Conservation (phyloP, 2,113 vertebrate genomes). For the Gobio gobio region DNA sequence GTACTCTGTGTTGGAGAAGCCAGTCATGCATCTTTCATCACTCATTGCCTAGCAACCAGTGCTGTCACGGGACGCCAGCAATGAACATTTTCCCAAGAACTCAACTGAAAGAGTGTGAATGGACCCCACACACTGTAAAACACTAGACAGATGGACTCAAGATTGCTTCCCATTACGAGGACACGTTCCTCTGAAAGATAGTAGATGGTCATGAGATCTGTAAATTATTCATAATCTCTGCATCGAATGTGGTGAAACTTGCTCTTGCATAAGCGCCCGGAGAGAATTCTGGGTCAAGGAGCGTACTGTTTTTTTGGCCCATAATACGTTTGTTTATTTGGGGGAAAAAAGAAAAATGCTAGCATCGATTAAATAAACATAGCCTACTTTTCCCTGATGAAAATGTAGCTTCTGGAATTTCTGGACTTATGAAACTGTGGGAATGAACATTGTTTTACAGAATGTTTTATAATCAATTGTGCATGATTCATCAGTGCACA, state of each 20-base stretch:
- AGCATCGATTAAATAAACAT: not conserved
- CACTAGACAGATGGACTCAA: not conserved
- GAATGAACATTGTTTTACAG: not conserved
- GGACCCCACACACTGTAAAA: not conserved
- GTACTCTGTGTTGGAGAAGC: not conserved
- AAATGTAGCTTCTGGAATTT: slow-evolving; percentile 3
- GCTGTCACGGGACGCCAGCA: not conserved
- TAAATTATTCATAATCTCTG: not conserved
- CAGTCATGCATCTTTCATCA: slow-evolving; percentile 17
- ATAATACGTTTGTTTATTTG: slow-evolving; percentile 27
- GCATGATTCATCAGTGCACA: not conserved
- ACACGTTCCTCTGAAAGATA: not conserved
- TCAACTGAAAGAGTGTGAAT: slow-evolving; percentile 8
- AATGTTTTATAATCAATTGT: not conserved
- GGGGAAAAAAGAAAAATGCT: not conserved
- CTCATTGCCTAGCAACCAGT: not conserved
- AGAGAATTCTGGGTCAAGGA: not conserved
- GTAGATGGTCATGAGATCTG: not conserved
- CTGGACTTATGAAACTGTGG: not conserved
- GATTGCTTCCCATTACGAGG: not conserved
- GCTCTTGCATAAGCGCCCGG: not conserved
- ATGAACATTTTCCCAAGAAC: not conserved
- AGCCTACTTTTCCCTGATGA: slow-evolving; percentile 11
- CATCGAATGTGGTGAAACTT: not conserved
- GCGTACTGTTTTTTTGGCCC: not conserved